Evolutionary conservation across 2,888 invertebrate species (phyloP).

Genomic region (Hipparchia sbordonii): DNA sequence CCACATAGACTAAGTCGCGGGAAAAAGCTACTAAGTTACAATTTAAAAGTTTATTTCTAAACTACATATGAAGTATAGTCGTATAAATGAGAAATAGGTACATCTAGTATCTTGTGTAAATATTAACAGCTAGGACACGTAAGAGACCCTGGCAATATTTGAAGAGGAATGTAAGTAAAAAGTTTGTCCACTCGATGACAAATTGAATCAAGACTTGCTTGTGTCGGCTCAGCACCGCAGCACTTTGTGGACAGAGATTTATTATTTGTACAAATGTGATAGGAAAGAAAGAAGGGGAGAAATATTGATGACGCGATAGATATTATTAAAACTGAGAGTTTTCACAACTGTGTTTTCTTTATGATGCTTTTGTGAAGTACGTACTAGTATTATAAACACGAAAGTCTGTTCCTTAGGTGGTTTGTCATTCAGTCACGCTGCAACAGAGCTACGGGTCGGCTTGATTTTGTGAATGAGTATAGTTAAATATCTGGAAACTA

Average conservation of each 20-base stretch:
- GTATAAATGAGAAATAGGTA: not conserved
- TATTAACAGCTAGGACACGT: constrained; percentile 35
- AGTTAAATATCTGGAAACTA: too few relatives aligned
- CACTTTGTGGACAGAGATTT: constrained; percentile 20
- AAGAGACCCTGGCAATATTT: constrained; percentile 28
- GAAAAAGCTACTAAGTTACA: too few relatives aligned
- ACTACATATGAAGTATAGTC: not conserved
- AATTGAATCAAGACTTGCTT: constrained; percentile 47
- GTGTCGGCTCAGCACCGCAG: constrained; percentile 34
- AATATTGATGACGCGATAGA: constrained; percentile 8
- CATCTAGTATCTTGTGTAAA: not conserved
- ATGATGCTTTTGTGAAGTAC: not conserved
- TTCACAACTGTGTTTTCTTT: not conserved
- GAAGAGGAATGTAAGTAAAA: constrained; percentile 27
- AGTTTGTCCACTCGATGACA: constrained; percentile 43
- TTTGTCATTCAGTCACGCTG: too few relatives aligned
- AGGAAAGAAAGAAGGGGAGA: constrained; percentile 6
- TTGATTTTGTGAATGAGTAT: too few relatives aligned
- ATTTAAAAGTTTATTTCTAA: too few relatives aligned
- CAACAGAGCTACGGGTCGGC: too few relatives aligned
- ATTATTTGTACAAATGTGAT: constrained; percentile 24
- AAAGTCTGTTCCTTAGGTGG: too few relatives aligned
- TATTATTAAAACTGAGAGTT: not conserved
- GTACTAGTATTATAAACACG: not conserved
- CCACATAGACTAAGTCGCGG: too few relatives aligned